Base-by-base conservation (phyloP, 2,797 vertebrate species). In the Prionace glauca region DNA sequence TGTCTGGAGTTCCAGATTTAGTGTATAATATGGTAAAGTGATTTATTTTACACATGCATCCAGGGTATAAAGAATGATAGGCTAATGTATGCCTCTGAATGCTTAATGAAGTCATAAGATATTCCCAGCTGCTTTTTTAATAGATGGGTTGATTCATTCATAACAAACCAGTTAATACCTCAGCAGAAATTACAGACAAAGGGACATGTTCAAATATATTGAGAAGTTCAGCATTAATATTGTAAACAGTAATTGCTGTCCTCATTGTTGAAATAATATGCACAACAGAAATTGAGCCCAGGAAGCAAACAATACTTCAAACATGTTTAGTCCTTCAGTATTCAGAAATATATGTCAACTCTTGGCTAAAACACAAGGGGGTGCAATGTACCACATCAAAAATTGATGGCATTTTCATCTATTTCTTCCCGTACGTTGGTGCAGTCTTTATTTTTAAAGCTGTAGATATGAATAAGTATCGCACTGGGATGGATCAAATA, bases 331-430 rank as follows among this genome's bases (percentile, higher is more conserved):
- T 67, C 20, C n/a, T 22, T 36, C 9, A 41, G 90, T 22, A 41
- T 69, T 32, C 20, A 62, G 18, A 65, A n/a, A 32, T 9, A 7
- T 20, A 10, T 67, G 18, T 36, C 62, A 67, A 36, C 18, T 69
- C 90, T 92, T 67, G 62, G 20, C 62, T 22, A n/a, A 11, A 92
- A 67, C 90, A 92, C 90, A 69, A 92, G 90, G 62, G 90, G 90
- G 90, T 67, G 90, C 62, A 36, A 11, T 92, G 90, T 41, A 69
- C 90, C 62, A 69, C n/a, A 67, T 24, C 18, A 67, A 92, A 92
- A 8, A 92, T 67, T 16, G 10, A 67, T 36, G 32, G 62, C 14
- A 67, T 8, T 91, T 67, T 22, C 41, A 84, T 1, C n/a, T 69
- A 67, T 92, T 67, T 69, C 62, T 36, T 41, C 16, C 62, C 12